Evolutionary conservation across 2,113 vertebrate species (phyloP).

Genomic region (Oreotrochilus melanogaster): DNA sequence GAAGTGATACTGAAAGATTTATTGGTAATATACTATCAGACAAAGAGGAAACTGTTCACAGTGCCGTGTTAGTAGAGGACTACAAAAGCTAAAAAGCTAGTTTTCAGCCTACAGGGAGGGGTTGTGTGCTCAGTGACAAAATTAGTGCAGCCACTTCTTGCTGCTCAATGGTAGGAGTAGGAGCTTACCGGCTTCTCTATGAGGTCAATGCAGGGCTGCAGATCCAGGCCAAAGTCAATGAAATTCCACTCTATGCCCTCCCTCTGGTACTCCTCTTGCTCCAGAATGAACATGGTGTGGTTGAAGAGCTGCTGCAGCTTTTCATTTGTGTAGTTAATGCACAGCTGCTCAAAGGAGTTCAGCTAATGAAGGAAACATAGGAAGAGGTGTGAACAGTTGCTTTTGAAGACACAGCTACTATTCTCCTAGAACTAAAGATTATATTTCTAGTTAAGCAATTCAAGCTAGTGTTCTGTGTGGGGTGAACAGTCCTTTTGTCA

Average conservation of each 20-base stretch:
- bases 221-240: conserved; percentile 91
- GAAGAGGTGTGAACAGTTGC: background rate
- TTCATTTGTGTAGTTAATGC: conserved; percentile 92
- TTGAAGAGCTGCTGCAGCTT: conserved; percentile 93
- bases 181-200: conserved; percentile 92
- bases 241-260: conserved; percentile 96
- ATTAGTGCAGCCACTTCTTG: background rate
- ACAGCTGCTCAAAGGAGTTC: conserved; percentile 94
- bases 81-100: background rate
- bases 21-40: background rate
- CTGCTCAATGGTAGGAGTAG: background rate
- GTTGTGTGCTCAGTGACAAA: background rate
- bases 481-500: background rate
- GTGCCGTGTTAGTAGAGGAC: background rate
- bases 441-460: background rate
- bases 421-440: background rate
- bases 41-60: background rate
- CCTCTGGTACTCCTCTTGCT: conserved; percentile 92
- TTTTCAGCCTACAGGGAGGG: background rate
- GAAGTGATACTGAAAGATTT: background rate
- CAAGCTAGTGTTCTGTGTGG: background rate
- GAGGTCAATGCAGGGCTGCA: conserved; percentile 92
- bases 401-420: background rate
- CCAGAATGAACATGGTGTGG: conserved; percentile 94
- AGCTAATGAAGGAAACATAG: conserved; percentile 76